Conservation (phyloP, 2,113 vertebrate species). For the Passerina amoena region DNA sequence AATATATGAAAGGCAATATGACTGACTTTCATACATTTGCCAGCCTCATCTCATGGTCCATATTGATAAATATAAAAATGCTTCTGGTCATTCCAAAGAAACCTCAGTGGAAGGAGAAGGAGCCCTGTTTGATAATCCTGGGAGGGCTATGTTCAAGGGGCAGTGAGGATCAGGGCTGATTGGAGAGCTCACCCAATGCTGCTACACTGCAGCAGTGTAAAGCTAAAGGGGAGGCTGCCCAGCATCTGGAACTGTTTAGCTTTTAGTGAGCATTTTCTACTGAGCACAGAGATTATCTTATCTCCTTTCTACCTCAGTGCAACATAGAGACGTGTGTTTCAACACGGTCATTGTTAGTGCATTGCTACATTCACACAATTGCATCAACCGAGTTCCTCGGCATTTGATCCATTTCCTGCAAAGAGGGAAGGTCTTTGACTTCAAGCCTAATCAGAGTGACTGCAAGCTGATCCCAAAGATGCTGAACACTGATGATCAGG, state of each 20-base stretch:
- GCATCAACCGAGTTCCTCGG: accelerated
- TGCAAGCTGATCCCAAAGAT: not conserved
- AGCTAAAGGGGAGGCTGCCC: not conserved
- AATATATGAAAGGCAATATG: not conserved
- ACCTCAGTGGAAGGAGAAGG: not conserved
- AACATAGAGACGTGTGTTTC: not conserved
- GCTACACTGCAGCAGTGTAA: not conserved
- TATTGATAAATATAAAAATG: not conserved
- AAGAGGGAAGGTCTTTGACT: not conserved
- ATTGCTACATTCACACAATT: not conserved
- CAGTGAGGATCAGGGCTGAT: not conserved
- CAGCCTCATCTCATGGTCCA: not conserved
- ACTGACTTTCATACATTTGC: conserved; percentile 1
- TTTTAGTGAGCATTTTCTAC: not conserved
- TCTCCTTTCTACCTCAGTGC: not conserved
- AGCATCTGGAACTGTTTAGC: not conserved
- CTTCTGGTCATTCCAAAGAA: not conserved
- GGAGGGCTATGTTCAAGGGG: not conserved
- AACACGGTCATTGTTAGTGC: not conserved
- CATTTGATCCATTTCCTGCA: not conserved
- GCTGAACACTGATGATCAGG: not conserved
- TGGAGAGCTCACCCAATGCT: not conserved
- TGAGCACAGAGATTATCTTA: not conserved
- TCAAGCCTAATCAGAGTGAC: not conserved
- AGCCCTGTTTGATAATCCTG: not conserved